These are phyloP conservation scores for Meles meles DNA, from an alignment of 2,113 vertebrate species.

Conservation along the genomic window DNA sequence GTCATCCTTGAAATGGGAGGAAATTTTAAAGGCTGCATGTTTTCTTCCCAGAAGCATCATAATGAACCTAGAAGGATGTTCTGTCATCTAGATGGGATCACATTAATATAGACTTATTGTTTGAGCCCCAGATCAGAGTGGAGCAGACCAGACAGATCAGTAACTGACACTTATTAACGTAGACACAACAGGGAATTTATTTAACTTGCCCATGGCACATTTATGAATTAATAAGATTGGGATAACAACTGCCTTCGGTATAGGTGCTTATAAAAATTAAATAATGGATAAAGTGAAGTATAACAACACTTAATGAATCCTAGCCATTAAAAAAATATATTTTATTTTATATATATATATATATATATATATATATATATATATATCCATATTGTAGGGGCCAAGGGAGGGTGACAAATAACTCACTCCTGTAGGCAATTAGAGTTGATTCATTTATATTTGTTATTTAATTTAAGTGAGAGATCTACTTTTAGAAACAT, in stretches of 20 bases:
- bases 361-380: too few relatives aligned
- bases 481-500: not conserved
- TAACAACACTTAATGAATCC: not conserved
- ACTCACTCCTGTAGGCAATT: not conserved
- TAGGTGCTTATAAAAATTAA: not conserved
- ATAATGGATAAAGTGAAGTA: not conserved
- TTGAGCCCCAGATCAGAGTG: not conserved
- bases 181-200: not conserved
- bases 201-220: not conserved
- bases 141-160: not conserved
- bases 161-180: not conserved
- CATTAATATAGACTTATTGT: not conserved
- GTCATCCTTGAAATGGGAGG: not conserved
- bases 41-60: not conserved
- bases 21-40: not conserved
- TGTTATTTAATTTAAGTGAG: not conserved
- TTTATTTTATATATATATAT: too few relatives aligned
- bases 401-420: not conserved
- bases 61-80: not conserved
- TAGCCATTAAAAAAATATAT: not conserved
- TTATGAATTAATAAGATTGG: not conserved
- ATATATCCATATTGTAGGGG: not conserved
- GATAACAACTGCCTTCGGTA: not conserved
- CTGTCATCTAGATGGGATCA: too few relatives aligned
- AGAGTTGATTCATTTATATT: not conserved